Percentiles rank a stretch among this genome's conserved stretches.
Conservation (phyloP, 1,140 invertebrate species). For the Drosophila lowei region DNA sequence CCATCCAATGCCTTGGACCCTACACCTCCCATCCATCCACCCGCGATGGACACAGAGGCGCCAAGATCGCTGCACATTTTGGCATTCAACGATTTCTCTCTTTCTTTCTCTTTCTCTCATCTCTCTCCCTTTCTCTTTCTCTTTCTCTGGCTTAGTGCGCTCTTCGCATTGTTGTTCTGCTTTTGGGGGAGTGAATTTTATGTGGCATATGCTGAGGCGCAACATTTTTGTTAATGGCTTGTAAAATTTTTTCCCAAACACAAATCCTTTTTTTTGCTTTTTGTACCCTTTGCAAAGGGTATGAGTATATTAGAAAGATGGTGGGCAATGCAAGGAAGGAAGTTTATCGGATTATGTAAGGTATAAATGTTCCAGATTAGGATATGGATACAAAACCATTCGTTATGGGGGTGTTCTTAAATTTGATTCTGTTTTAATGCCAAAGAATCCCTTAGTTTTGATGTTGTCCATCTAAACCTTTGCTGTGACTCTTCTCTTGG, state of each 20-base stretch:
- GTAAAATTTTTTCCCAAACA: conserved; percentile 70
- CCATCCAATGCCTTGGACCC: conserved; percentile 10
- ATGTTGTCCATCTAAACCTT: too few species aligned
- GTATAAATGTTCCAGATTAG: too few species aligned
- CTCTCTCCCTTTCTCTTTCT: background rate
- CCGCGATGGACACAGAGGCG: conserved; percentile 46
- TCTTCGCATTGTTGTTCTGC: conserved; percentile 28
- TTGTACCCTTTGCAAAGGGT: conserved; percentile 9
- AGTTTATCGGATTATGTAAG: too few species aligned
- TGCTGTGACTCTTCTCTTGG: too few species aligned
- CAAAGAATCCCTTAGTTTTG: too few species aligned
- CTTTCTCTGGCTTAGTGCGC: conserved; percentile 3
- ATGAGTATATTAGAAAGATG: too few species aligned
- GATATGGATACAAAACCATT: too few species aligned
- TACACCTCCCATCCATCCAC: conserved; percentile 2
- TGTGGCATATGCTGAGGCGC: conserved; percentile 77
- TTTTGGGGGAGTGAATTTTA: conserved; percentile 59
- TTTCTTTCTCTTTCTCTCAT: conserved; percentile 1
- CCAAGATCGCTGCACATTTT: conserved; percentile 79
- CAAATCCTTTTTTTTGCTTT: conserved; percentile 54
- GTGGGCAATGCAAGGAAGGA: too few species aligned
- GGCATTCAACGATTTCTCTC: conserved; percentile 45
- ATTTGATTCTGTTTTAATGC: too few species aligned
- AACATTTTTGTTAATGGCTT: conserved; percentile 80
- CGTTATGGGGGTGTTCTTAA: too few species aligned